Conservation (phyloP, 2,888 invertebrate species). For the Drosophila ezoana region DNA sequence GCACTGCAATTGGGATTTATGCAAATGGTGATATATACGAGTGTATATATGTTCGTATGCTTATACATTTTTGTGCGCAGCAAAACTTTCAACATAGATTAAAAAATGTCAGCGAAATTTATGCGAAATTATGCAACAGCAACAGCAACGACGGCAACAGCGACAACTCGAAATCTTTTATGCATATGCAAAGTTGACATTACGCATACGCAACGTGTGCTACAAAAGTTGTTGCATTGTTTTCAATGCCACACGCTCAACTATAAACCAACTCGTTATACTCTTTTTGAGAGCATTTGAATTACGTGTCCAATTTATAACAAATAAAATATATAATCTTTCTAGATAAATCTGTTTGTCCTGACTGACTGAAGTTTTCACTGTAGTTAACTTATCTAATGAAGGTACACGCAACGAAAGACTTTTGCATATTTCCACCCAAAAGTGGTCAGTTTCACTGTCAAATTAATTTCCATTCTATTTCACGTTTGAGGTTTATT, state of each 20-base stretch:
- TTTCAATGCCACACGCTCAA: slow-evolving; percentile 66
- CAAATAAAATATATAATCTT: no score
- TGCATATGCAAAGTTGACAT: slow-evolving; percentile 73
- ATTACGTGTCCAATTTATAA: no score
- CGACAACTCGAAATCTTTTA: slow-evolving; percentile 52
- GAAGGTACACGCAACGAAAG: no score
- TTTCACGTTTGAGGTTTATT: no score
- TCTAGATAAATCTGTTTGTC: no score
- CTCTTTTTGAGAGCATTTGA: background rate
- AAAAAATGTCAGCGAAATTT: slow-evolving; percentile 76
- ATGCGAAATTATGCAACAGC: slow-evolving; percentile 73
- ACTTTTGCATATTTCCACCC: no score
- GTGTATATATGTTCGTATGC: slow-evolving; percentile 9
- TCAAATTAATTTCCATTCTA: no score
- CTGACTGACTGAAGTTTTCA: no score
- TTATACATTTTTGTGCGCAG: slow-evolving; percentile 28
- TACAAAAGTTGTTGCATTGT: slow-evolving; percentile 43
- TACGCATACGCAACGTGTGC: slow-evolving; percentile 66
- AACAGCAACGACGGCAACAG: slow-evolving; percentile 33
- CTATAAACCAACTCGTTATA: slow-evolving; percentile 26
- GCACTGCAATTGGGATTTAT: slow-evolving; percentile 80
- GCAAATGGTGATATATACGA: slow-evolving; percentile 71
- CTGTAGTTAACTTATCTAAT: no score
- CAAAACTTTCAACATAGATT: slow-evolving; percentile 75
- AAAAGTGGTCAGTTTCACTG: no score